A percentile compares a stretch with the other conserved stretches of the same genome.
Evolutionary conservation across 2,888 invertebrate genomes (phyloP).

Genomic region (Bruchidius siliquastri): DNA sequence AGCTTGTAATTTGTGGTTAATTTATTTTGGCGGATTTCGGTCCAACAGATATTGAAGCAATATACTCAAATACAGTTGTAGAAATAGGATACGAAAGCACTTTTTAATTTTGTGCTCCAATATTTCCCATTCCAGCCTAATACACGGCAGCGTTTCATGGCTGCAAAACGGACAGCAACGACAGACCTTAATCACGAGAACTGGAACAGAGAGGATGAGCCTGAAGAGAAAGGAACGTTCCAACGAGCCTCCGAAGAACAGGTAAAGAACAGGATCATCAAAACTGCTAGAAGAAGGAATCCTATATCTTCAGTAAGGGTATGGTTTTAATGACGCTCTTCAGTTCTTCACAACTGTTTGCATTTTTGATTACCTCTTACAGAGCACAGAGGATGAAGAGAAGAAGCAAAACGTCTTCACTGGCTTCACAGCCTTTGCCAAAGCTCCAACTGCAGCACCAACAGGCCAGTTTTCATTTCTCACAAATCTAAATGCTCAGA

Average conservation of each 20-base stretch:
- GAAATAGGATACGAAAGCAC: background rate
- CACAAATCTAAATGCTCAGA: constrained; percentile 53
- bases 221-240: constrained; percentile 73
- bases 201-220: constrained; percentile 76
- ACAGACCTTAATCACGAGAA: constrained; percentile 77
- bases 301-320: constrained; percentile 33
- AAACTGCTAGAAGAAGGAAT: constrained; percentile 68
- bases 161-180: constrained; percentile 69
- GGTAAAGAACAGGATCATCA: constrained; percentile 71
- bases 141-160: constrained; percentile 49
- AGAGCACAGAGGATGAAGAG: constrained; percentile 16
- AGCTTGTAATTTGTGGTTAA: background rate
- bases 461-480: constrained; percentile 56
- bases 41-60: background rate
- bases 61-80: background rate
- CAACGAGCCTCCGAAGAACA: constrained; percentile 62
- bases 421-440: constrained; percentile 63
- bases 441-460: constrained; percentile 39
- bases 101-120: background rate
- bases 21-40: background rate
- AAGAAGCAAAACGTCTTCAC: constrained; percentile 61
- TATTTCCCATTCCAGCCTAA: background rate
- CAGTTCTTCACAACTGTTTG: background rate
- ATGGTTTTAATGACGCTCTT: constrained; percentile 14
- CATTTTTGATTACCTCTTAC: constrained; percentile 11